These are phyloP conservation scores for Mactra quadrangularis DNA, from an alignment of 1,140 invertebrate species.

Conservation along the genomic window DNA sequence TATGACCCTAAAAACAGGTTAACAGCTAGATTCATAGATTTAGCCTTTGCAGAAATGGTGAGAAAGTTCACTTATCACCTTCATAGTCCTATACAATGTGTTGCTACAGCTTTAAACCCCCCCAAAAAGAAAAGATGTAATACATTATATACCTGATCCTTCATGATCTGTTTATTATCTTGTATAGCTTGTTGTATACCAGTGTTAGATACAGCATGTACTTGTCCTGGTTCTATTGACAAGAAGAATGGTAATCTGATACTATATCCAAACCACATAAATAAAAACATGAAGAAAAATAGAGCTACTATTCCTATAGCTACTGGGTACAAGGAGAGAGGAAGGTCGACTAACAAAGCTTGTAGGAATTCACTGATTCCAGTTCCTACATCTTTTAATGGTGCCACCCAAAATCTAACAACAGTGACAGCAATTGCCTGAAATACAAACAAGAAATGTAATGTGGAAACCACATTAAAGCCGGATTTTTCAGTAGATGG, in stretches of 20 bases:
- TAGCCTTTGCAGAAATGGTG: too few species aligned
- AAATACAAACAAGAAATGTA: too few species aligned
- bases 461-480: too few species aligned
- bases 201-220: slow-evolving; percentile 33
- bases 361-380: slow-evolving; percentile 70
- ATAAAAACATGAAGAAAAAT: slow-evolving; percentile 70
- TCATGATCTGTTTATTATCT: slow-evolving; percentile 48
- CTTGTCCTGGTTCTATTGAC: slow-evolving; percentile 68
- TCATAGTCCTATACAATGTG: too few species aligned
- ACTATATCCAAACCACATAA: slow-evolving; percentile 74
- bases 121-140: too few species aligned
- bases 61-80: too few species aligned
- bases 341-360: slow-evolving; percentile 71
- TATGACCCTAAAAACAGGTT: too few species aligned
- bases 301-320: slow-evolving; percentile 61
- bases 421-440: slow-evolving; percentile 74
- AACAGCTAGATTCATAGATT: too few species aligned
- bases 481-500: too few species aligned
- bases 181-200: slow-evolving; percentile 55
- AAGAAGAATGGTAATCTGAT: slow-evolving; percentile 72
- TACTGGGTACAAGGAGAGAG: slow-evolving; percentile 70
- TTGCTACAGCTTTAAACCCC: too few species aligned
- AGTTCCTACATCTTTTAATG: slow-evolving; percentile 72
- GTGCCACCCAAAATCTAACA: slow-evolving; percentile 72
- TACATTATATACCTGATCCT: slow-evolving; percentile 59